These are phyloP conservation scores for Aphelinus atriplicis DNA, from an alignment of 1,140 invertebrate genomes.

Conservation along the genomic window DNA sequence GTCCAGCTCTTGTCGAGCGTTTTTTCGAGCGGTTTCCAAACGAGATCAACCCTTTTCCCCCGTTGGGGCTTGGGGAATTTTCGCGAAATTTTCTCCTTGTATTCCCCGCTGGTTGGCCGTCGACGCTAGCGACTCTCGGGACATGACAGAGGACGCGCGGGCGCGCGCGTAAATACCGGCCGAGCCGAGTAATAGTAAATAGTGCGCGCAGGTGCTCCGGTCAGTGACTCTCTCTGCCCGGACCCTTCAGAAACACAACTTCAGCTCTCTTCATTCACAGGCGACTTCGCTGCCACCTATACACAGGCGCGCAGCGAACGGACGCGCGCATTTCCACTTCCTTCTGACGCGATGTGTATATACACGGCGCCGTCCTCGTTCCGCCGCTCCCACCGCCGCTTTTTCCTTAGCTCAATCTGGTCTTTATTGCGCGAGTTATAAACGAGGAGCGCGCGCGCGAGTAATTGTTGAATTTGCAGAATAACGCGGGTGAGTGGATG, in stretches of 20 bases:
- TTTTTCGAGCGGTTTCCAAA: background rate
- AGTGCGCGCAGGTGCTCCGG: slow-evolving; percentile 30
- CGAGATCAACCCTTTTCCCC: background rate
- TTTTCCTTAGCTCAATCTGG: too few species aligned
- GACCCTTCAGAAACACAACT: slow-evolving; percentile 35
- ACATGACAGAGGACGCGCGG: too few species aligned
- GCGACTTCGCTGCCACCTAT: slow-evolving; percentile 46
- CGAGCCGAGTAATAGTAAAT: too few species aligned
- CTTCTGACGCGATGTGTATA: background rate
- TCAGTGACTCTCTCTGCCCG: slow-evolving; percentile 54
- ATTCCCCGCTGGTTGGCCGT: too few species aligned
- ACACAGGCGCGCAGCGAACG: slow-evolving; percentile 32
- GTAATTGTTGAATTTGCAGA: too few species aligned
- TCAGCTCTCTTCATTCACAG: slow-evolving; percentile 34
- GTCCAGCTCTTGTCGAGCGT: background rate
- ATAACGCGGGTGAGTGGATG: too few species aligned
- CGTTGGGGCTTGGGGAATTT: background rate
- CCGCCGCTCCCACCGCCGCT: background rate
- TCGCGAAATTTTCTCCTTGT: background rate
- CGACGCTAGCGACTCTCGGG: too few species aligned
- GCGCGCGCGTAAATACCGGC: too few species aligned
- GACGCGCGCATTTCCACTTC: background rate
- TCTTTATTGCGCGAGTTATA: too few species aligned
- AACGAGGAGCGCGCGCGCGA: slow-evolving; percentile 16
- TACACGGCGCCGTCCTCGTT: slow-evolving; percentile 1